Evolutionary conservation across 2,797 vertebrate species (phyloP).

Genomic region (Fundulus diaphanus): DNA sequence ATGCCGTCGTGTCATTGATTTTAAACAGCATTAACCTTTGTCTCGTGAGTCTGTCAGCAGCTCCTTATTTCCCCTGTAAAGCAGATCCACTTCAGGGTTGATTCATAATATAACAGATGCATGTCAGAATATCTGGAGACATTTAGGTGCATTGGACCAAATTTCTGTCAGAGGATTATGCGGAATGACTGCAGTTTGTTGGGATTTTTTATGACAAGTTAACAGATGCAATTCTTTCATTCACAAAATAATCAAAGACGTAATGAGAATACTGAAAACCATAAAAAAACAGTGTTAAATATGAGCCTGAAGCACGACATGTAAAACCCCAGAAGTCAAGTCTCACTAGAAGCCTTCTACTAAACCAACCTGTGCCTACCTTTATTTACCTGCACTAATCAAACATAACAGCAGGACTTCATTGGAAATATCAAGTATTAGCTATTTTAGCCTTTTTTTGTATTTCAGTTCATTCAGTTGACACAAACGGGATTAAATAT

Average conservation of each 20-base stretch:
- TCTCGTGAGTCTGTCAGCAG: not conserved
- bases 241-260: slow-evolving; percentile 35
- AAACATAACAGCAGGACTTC: slow-evolving; percentile 2
- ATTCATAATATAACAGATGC: slow-evolving; percentile 15
- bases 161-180: slow-evolving; percentile 3
- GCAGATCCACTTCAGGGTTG: slow-evolving; percentile 3
- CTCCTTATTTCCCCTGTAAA: not conserved
- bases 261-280: slow-evolving; percentile 40
- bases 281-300: not conserved
- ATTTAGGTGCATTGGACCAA: slow-evolving; percentile 6
- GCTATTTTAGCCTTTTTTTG: not conserved
- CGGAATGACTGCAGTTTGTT: slow-evolving; percentile 20
- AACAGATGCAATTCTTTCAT: slow-evolving; percentile 14
- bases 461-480: slow-evolving; percentile 21
- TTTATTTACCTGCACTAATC: slow-evolving; percentile 13
- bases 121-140: slow-evolving; percentile 24
- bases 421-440: slow-evolving; percentile 14
- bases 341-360: slow-evolving; percentile 4
- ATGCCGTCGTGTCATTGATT: not conserved
- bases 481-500: not conserved
- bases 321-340: slow-evolving; percentile 1
- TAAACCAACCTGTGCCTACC: slow-evolving; percentile 7
- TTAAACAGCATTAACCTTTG: not conserved
- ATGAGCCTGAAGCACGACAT: not conserved
- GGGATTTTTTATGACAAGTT: slow-evolving; percentile 1